Base-by-base conservation (phyloP, 2,888 invertebrate species). In the Acleris holmiana region DNA sequence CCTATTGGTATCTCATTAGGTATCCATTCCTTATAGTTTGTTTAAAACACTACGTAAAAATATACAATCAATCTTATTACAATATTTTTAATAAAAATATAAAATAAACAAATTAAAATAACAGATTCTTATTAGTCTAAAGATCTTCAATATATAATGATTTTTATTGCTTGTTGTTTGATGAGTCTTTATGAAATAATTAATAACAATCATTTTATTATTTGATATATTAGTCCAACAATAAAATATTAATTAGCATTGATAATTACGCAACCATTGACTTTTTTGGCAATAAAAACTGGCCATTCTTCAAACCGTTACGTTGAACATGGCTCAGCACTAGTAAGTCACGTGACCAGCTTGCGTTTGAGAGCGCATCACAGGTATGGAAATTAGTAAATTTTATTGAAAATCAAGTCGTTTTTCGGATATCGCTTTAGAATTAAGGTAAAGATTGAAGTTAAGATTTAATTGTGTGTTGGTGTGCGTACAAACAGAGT, bases 351-450 rank as follows among this genome's bases (percentile, higher is more conserved):
- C 94, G 94, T 94, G 94, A 94, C 90, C 91, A 93, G 93, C 93
- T 93, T 94, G 94, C 94, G 94, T 94, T 94, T 94, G 92, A 84
- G 93, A 94, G 94, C 94, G 94, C 94, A 94, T 94, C 94, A 94
- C 94, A 94, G 94, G 94, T 94, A 94, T 93, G 93, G 85, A 88
- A 88, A 85, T 89, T 80, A 78, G 87, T 84, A 84, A 85, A 86
- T 89, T 91, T 88, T 88, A 85, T 82, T 86, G 83, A 77, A 85
- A 88, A 88, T 86, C 85, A 84, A 77, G 83, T 82, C 84, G 73
- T 78, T 84, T 85, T 85, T 83, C 82, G 80, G 79, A 77, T 81
- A 76, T 75, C 84, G 76, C 71, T 73, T 71, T 84, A 84, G 74
- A 81, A 82, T 76, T 86, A 88, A 89, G 89, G 91, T 91, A 90